Evolutionary conservation across 2,113 vertebrate species (phyloP), one percentile per base, ranked within the genome.

Genomic region (Sorex fumeus): DNA sequence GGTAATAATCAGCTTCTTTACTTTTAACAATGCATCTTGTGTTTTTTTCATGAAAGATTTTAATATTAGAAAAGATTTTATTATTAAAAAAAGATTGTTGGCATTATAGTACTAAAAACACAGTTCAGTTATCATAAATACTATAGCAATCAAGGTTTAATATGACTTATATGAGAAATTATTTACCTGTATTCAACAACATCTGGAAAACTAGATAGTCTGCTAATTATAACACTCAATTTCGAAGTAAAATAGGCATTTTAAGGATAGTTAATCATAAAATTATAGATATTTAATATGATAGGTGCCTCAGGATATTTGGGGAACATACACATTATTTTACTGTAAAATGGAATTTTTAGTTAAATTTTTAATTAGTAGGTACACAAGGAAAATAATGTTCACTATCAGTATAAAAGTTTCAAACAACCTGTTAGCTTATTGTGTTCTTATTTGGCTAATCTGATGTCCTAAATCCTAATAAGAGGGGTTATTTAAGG

Each of bases 291-390:
- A 40, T 64, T 92, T 47, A 25, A 60, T 76, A 83, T 74, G 32
- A 77, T 81, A 40, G 8, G 3, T 45, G 40, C 15, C 78, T 87
- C 82, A 53, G 53, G 79, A 91, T 71, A 90, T 34, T 53, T 74
- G 19, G 43, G 57, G 18, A 66, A 4, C 79, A 28, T 84, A 0
- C 60, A 71, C 15, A 15, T 3, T 66, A 30, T 25, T 7, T 75
- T 93, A 84, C 90, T 67, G 36, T 7, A 75, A 40, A 81, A 75
- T 69, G 88, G 69, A 8, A 32, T 60, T 84, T 87, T 84, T 82
- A 45, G 16, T 81, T 57, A 85, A 23, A 81, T 88, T 91, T 95
- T 91, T 69, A 80, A 90, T 95, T 86, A 88, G 87, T 87, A 75
- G 40, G 47, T 83, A 45, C 76, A 87, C 50, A 43, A 50, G 30